A percentile compares a stretch with the other conserved stretches of the same genome.
These are phyloP conservation scores for Magallana nippona DNA, from an alignment of 2,888 invertebrate species.

Conservation along the genomic window DNA sequence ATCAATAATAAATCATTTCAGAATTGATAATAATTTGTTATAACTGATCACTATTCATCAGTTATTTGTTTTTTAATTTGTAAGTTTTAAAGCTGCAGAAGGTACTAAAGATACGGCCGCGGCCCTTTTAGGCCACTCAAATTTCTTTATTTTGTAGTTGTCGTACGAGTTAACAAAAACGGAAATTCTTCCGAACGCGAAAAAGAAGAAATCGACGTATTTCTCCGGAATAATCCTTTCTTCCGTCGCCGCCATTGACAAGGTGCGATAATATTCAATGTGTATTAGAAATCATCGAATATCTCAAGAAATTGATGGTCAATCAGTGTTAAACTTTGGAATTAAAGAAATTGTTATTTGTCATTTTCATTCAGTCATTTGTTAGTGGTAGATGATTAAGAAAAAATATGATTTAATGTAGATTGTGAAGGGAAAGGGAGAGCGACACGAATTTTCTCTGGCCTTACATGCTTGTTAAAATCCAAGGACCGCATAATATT, in stretches of 20 bases:
- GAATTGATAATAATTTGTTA: too few species aligned
- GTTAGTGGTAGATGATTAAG: neutral
- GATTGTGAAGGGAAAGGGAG: neutral
- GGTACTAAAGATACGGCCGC: too few species aligned
- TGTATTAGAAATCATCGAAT: neutral
- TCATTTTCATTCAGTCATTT: neutral
- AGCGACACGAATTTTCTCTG: slow-evolving; percentile 15
- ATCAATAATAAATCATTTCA: too few species aligned
- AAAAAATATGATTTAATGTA: neutral
- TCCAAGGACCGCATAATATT: too few species aligned
- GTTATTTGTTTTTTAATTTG: too few species aligned
- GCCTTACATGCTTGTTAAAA: neutral
- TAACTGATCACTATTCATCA: too few species aligned
- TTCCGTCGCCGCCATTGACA: slow-evolving; percentile 64
- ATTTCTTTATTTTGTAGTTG: neutral
- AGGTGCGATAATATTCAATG: slow-evolving; percentile 39
- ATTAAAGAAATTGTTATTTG: neutral
- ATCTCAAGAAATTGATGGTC: neutral
- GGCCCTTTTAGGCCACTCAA: neutral
- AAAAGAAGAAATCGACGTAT: neutral
- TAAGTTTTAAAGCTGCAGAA: too few species aligned
- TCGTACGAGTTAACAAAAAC: neutral
- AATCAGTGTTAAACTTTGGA: neutral
- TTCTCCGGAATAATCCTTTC: slow-evolving; percentile 46
- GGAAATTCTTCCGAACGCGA: neutral